phyloP scores from a whole-genome alignment of 2,113 vertebrate species.

The Recurvirostra avosetta region DNA sequence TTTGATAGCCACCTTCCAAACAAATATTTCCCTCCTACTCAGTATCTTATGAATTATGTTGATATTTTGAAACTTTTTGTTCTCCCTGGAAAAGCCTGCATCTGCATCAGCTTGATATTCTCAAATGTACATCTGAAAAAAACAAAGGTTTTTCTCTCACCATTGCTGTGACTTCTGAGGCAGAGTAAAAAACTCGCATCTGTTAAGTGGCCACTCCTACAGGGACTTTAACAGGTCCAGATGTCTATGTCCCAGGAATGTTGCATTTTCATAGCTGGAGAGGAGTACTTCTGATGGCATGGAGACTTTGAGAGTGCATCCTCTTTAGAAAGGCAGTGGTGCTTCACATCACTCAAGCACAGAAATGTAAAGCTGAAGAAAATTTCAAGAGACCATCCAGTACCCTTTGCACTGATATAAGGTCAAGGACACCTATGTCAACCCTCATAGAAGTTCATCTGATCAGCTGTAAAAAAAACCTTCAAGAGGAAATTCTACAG shows the following conservation, averaged over 20 bases:
- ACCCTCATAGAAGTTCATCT: background rate
- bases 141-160: background rate
- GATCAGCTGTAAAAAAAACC: background rate
- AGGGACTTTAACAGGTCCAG: background rate
- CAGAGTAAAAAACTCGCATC: background rate
- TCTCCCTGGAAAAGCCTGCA: background rate
- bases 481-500: background rate
- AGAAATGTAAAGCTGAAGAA: background rate
- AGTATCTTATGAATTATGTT: background rate
- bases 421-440: background rate
- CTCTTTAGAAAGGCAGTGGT: background rate
- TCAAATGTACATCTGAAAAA: background rate
- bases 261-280: background rate
- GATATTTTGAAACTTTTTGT: background rate
- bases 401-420: background rate
- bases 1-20: background rate
- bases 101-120: background rate
- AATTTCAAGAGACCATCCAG: background rate
- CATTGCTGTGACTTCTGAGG: background rate
- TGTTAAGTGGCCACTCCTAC: background rate
- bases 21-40: background rate
- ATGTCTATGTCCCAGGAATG: background rate
- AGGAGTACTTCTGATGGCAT: background rate
- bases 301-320: background rate
- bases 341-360: background rate